Conservation (phyloP, 2,113 vertebrate species). For the Callaeas wilsoni region DNA sequence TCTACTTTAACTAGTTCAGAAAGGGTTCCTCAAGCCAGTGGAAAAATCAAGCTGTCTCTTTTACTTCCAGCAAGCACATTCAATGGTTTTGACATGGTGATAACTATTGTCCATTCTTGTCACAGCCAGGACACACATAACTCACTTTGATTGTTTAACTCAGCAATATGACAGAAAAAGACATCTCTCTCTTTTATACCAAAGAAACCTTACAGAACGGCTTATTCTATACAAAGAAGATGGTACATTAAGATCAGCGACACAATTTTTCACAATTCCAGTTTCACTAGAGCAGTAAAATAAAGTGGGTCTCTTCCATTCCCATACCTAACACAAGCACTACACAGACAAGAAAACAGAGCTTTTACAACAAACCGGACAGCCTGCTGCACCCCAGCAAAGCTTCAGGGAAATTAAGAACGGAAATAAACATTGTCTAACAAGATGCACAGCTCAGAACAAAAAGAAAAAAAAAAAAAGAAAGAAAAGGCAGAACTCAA, state of each 20-base stretch:
- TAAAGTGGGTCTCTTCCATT: neutral
- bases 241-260: neutral
- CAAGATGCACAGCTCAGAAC: neutral
- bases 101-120: slow-evolving; percentile 2
- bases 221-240: neutral
- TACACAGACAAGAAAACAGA: neutral
- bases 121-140: neutral
- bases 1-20: neutral
- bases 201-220: neutral
- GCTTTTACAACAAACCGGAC: neutral
- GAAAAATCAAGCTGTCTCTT: neutral
- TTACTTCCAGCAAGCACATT: neutral
- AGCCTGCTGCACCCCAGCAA: neutral
- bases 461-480: neutral
- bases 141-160: neutral
- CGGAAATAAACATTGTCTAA: neutral
- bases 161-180: neutral
- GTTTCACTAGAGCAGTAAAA: neutral
- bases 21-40: neutral
- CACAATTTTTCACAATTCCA: neutral
- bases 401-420: neutral
- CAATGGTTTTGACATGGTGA: neutral
- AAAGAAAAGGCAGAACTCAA: neutral
- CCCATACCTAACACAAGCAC: neutral
- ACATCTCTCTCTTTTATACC: neutral